Percentiles rank a stretch among this genome's conserved stretches.
Conservation (phyloP, 2,113 vertebrate species). For the Macheiramphus alcinus region DNA sequence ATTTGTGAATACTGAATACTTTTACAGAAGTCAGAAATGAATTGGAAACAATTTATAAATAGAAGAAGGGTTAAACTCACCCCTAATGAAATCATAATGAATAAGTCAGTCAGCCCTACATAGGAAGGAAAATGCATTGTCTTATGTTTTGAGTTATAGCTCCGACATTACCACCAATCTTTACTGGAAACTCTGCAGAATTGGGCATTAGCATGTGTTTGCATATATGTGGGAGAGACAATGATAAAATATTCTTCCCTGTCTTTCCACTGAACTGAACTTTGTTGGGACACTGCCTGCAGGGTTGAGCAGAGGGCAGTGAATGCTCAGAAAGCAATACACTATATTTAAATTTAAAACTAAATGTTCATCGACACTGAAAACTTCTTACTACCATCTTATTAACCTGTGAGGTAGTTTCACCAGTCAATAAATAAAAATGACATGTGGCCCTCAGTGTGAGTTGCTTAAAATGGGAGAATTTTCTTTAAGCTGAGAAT, state of each 20-base stretch:
- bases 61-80: not conserved
- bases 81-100: not conserved
- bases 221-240: not conserved
- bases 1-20: not conserved
- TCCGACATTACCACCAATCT: not conserved
- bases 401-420: not conserved
- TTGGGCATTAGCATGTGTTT: not conserved
- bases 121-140: not conserved
- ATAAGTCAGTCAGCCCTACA: not conserved
- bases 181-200: not conserved
- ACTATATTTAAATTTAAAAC: not conserved
- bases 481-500: not conserved
- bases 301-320: not conserved
- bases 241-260: not conserved
- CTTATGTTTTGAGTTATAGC: not conserved
- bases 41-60: not conserved
- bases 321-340: not conserved
- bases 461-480: not conserved
- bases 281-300: not conserved
- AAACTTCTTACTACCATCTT: not conserved
- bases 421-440: not conserved
- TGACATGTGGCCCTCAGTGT: not conserved
- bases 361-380: not conserved
- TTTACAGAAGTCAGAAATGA: not conserved
- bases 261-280: not conserved